Evolutionary conservation across 2,113 vertebrate species (phyloP), one percentile per base, ranked within the genome.

Genomic region (Plestiodon gilberti): DNA sequence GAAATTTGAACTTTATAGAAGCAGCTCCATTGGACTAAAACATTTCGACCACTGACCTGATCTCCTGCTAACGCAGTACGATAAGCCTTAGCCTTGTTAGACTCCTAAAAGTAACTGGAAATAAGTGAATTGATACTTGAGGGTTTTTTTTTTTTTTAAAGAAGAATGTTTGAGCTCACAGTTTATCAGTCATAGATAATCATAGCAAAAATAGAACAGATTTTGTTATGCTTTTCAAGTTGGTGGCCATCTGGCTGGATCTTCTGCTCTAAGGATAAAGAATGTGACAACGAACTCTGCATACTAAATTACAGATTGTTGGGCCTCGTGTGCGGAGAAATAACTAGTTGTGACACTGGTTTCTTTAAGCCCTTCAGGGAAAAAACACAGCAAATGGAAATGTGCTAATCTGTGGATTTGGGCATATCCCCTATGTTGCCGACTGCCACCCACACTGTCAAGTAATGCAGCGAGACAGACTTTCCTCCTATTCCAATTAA

Each of bases 191-290:
- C 28, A 38, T 25, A 76, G 22, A 62, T 20, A 65, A 65, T 74
- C 61, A 71, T 25, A 86, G 35, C 33, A 59, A 71, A 79, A 79
- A 38, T 43, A n/a, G 28, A 86, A 59, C 28, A 86, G 84, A 61
- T 86, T 18, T 61, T 79, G 25, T 43, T 71, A 78, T 70, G 55
- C 57, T 79, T 71, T 76, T 71, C 23, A 13, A 28, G 48, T 48
- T 67, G 33, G 22, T 43, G 76, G 22, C 84, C 77, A 71, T 78
- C 52, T 85, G 65, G 84, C 28, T 78, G 55, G 25, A 71, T 71
- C 84, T 71, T 79, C 52, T 78, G 57, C 57, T 86, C 35, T 61
- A 79, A 71, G 57, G 77, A 79, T 43, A 71, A 40, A 22, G 43
- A 85, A 78, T 25, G 25, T 30, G 25, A 69, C n/a, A 30, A 38